Conservation (phyloP, 30 jellyfish, hydroid and myxozoan species). For the Phacellophora camtschatica region DNA sequence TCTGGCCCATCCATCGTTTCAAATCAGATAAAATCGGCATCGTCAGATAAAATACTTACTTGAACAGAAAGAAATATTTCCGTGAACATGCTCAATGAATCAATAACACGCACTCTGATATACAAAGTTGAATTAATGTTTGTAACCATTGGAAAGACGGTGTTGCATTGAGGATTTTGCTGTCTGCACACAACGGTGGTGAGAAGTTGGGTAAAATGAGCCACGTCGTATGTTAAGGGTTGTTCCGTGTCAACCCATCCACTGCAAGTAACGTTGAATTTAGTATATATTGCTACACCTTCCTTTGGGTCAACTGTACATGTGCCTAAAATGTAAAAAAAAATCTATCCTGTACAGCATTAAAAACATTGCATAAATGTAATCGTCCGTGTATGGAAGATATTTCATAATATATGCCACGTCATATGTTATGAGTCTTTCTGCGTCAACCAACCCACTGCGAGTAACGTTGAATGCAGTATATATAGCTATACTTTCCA, state of each 20-base stretch:
- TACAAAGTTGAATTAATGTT: neutral
- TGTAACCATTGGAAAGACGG: slow-evolving; percentile 25
- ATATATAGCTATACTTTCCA: slow-evolving; percentile 3
- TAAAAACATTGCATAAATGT: no score
- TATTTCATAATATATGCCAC: slow-evolving; percentile 27
- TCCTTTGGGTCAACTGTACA: neutral
- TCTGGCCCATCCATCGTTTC: no score
- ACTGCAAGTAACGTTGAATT: neutral
- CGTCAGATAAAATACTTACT: no score
- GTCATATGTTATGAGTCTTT: slow-evolving; percentile 2
- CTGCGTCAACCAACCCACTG: slow-evolving; percentile 34
- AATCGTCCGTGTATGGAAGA: no score
- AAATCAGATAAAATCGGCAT: no score
- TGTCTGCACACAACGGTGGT: slow-evolving; percentile 64
- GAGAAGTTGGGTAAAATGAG: slow-evolving; percentile 13
- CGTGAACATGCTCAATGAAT: slow-evolving; percentile 26
- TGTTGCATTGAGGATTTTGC: neutral
- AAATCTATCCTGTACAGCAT: neutral
- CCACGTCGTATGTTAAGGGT: slow-evolving; percentile 20
- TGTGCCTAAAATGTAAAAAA: neutral
- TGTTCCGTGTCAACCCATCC: slow-evolving; percentile 35
- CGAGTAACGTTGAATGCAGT: neutral
- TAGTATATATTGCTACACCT: slow-evolving; percentile 12
- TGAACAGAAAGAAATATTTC: slow-evolving; percentile 9
- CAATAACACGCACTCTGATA: slow-evolving; percentile 7